These are phyloP conservation scores for Apodemus sylvaticus DNA, from an alignment of 2,113 vertebrate genomes.

Conservation along the genomic window DNA sequence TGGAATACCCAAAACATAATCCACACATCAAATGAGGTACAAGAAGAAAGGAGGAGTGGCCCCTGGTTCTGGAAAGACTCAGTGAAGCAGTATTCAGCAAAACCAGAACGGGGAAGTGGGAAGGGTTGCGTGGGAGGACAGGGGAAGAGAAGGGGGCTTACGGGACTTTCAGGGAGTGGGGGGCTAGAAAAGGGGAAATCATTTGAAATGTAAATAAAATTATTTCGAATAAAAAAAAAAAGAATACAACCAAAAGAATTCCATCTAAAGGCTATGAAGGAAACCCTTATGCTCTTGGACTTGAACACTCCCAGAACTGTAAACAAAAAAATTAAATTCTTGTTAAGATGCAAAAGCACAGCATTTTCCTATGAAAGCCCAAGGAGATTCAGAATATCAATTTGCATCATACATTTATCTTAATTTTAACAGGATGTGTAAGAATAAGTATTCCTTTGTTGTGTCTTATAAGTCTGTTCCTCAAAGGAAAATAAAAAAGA, in stretches of 20 bases:
- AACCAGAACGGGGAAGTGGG: no score
- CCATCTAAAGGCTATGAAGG: not conserved
- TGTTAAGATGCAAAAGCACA: not conserved
- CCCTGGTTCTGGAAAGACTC: no score
- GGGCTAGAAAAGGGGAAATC: no score
- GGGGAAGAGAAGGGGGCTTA: no score
- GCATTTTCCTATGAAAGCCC: constrained; percentile 1
- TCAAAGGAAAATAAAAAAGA: constrained; percentile 61
- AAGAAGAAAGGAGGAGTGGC: no score
- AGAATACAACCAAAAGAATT: not conserved
- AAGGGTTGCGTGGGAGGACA: no score
- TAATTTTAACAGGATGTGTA: constrained; percentile 62
- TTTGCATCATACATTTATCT: not conserved
- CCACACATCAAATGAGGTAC: no score
- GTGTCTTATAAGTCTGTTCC: constrained; percentile 68
- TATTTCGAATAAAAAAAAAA: no score
- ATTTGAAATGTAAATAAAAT: no score
- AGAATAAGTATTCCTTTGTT: constrained; percentile 72
- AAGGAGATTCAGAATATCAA: constrained; percentile 12
- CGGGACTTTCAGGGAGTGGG: no score
- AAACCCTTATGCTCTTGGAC: not conserved
- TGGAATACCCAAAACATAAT: no score
- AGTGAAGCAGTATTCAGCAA: no score
- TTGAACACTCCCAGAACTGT: not conserved
- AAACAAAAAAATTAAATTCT: constrained; percentile 23